Evolutionary conservation across 1,140 invertebrate species (phyloP), one percentile per base, ranked within the genome.

Genomic region (Aphaenogaster rudis): DNA sequence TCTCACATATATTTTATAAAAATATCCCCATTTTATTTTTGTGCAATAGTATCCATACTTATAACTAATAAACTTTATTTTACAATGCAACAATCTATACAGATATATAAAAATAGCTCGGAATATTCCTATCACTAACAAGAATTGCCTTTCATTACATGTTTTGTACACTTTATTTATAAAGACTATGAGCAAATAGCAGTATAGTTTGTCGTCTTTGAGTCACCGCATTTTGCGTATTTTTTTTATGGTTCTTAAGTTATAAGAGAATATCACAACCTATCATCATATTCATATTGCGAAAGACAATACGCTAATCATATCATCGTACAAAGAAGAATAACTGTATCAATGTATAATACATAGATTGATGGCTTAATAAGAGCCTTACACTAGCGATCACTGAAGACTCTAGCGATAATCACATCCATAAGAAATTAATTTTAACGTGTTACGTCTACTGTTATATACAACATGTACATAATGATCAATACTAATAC

Each of bases 401-500:
- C 48, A 67, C 78, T 66, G 17, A 59, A 74, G 59, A 54, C 45
- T 79, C 59, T 63, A 54, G 48, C 78, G 48, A 67, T 67, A 76
- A 76, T 84, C 80, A 84, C 80, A 84, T 84, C 63, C 13, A 17
- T 42, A 42, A 50, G 42, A 50, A 61, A 36, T 84, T 81, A 81
- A 21, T 28, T 39, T 82, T 72, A 79, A 72, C 15, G 17, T 33
- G 36, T 77, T 48, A 80, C 17, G 13, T 77, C 71, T 57, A 74
- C 59, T 57, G 48, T 77, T 93, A 94, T 94, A 92, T 93, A 94
- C 93, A 94, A 93, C 89, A 94, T 95, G 91, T 94, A 95, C 93
- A 94, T 90, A 76, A 17, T 61, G 88, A 91, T 91, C 86, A 88
- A 90, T 93, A 86, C 87, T 94, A 94, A 94, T 94, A 94, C 93